Evolutionary conservation across 2,797 vertebrate species (phyloP), one percentile per base, ranked within the genome.

Genomic region (Arremon aurantiirostris): DNA sequence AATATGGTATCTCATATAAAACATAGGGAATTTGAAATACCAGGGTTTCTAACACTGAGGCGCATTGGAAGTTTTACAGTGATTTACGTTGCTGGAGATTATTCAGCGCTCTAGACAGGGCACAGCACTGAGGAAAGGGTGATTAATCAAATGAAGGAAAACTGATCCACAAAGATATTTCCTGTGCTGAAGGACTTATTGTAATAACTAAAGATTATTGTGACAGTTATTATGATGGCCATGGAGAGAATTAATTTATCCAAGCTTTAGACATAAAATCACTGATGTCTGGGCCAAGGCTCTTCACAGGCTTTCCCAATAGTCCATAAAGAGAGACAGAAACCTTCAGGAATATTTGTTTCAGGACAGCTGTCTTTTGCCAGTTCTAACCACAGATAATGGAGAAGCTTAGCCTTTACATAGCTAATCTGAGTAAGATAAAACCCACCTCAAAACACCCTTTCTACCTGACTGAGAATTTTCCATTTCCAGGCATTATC

Each of bases 181-280:
- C 53, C 32, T 35, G 24, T 79, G 57, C 27, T 64, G 66, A 92
- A 95, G 72, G 77, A 83, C 65, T 91, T 89, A 82, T 2, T 82
- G 46, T 64, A 86, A 88, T 78, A 83, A 93, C 24, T 79, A 87
- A 94, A 83, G 41, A 90, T 78, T 90, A 85, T 64, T 75, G 53
- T 70, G 80, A 82, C 80, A 88, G 69, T 88, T 91, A 70, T 91
- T 72, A 63, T 66, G 52, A 88, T 73, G 72, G 18, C 39, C 52
- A 66, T 39, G 35, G 47, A 61, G 22, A 91, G 52, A 92, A 66
- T 73, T n/a, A 84, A 80, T 81, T 89, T 80, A 39, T 86, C 57
- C 32, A 59, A 47, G 28, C 17, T 82, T 69, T 72, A 90, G 60
- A 82, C n/a, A 82, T 56, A 85, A 69, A 87, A 46, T 32, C 57